phyloP scores from a whole-genome alignment of 30 jellyfish, hydroid and myxozoan genomes.

The Aurelia coerulea region DNA sequence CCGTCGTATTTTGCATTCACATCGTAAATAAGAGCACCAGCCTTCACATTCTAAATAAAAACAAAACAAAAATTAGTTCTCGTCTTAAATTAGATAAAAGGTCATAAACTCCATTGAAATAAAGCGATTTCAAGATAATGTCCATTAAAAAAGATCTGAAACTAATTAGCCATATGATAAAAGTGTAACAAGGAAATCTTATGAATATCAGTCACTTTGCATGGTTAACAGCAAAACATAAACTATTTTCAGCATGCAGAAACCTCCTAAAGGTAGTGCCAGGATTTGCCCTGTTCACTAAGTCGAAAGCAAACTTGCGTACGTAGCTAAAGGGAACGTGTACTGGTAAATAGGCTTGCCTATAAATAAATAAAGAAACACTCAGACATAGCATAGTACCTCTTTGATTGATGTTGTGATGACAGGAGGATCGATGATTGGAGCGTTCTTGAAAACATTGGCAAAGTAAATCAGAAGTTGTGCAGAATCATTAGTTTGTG shows the following conservation, averaged over 20 bases:
- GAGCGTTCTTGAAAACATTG: conserved; percentile 54
- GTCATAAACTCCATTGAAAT: neutral
- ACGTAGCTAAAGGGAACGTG: too few species aligned
- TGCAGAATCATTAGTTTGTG: conserved; percentile 33
- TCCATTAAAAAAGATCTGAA: too few species aligned
- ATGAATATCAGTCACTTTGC: too few species aligned
- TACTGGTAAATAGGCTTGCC: too few species aligned
- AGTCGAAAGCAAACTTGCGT: too few species aligned
- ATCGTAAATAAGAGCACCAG: conserved; percentile 60
- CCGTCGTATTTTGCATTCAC: conserved; percentile 68
- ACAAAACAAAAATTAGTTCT: neutral
- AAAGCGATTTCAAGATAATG: neutral
- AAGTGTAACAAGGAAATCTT: too few species aligned
- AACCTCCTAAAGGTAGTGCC: too few species aligned
- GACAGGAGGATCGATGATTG: conserved; percentile 30
- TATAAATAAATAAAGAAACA: too few species aligned
- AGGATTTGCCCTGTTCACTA: too few species aligned
- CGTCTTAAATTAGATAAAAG: neutral
- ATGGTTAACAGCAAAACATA: too few species aligned
- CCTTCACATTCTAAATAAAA: conserved; percentile 19
- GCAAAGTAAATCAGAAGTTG: conserved; percentile 29
- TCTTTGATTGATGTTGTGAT: conserved; percentile 31
- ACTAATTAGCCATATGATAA: too few species aligned
- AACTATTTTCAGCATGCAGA: too few species aligned
- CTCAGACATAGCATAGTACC: conserved; percentile 7